Evolutionary conservation across 2,888 invertebrate genomes (phyloP).

Genomic region (Muscina levida): DNA sequence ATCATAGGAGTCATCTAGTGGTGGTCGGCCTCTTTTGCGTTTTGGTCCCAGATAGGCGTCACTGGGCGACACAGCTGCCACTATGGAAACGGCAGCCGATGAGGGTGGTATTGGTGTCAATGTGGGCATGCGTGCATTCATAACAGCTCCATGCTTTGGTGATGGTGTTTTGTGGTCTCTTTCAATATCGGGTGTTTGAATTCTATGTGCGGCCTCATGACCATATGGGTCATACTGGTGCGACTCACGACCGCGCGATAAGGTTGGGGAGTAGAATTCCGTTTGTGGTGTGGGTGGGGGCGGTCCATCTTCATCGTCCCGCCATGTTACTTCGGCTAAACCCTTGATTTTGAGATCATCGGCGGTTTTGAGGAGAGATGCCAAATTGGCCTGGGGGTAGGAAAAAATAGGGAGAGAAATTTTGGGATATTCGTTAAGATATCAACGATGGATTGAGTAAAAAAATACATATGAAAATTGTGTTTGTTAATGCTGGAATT

Average conservation of each 20-base stretch:
- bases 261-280: constrained; percentile 74
- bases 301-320: constrained; percentile 81
- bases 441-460: no score
- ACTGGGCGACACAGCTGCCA: constrained; percentile 68
- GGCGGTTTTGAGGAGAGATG: constrained; percentile 93
- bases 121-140: constrained; percentile 72
- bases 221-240: constrained; percentile 68
- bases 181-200: constrained; percentile 60
- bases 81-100: constrained; percentile 60
- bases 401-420: neutral
- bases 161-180: constrained; percentile 62
- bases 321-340: constrained; percentile 93
- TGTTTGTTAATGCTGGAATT: neutral
- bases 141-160: constrained; percentile 42
- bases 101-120: constrained; percentile 75
- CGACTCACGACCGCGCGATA: constrained; percentile 67
- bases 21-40: constrained; percentile 85
- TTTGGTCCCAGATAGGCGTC: constrained; percentile 80
- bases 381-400: constrained; percentile 89
- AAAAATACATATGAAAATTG: neutral
- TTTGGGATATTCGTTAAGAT: neutral
- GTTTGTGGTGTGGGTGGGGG: constrained; percentile 73
- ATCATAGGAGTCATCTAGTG: constrained; percentile 82
- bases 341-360: constrained; percentile 96
- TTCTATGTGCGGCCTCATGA: constrained; percentile 55